phyloP scores from a whole-genome alignment of 2,888 invertebrate species.

The Plebejus argus region DNA sequence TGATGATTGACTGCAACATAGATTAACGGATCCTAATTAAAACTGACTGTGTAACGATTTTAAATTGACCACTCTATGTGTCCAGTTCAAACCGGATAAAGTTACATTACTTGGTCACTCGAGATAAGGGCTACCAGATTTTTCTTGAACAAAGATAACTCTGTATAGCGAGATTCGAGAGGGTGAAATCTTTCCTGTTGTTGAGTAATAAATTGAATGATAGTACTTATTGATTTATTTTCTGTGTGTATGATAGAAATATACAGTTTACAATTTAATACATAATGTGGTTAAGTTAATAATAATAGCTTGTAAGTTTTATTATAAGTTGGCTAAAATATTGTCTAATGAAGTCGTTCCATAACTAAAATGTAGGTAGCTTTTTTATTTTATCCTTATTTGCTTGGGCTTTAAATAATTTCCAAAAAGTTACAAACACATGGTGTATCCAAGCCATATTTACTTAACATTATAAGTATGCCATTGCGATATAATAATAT shows the following conservation, averaged over 20 bases:
- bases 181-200: slow-evolving; percentile 12
- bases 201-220: not conserved
- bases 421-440: no score
- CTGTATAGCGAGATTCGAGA: not conserved
- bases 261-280: no score
- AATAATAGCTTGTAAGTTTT: no score
- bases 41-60: not conserved
- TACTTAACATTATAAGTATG: no score
- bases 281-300: no score
- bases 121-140: slow-evolving; percentile 18
- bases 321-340: no score
- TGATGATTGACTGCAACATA: not conserved
- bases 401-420: no score
- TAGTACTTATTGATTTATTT: not conserved
- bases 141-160: slow-evolving; percentile 10
- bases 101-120: not conserved
- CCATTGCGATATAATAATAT: no score
- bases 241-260: not conserved
- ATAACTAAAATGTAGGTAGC: no score
- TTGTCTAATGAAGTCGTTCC: no score
- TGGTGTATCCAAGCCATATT: no score
- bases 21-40: not conserved
- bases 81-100: not conserved
- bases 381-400: no score
- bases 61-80: not conserved